These are phyloP conservation scores for Theretra japonica DNA, from an alignment of 2,888 invertebrate genomes.

Conservation along the genomic window DNA sequence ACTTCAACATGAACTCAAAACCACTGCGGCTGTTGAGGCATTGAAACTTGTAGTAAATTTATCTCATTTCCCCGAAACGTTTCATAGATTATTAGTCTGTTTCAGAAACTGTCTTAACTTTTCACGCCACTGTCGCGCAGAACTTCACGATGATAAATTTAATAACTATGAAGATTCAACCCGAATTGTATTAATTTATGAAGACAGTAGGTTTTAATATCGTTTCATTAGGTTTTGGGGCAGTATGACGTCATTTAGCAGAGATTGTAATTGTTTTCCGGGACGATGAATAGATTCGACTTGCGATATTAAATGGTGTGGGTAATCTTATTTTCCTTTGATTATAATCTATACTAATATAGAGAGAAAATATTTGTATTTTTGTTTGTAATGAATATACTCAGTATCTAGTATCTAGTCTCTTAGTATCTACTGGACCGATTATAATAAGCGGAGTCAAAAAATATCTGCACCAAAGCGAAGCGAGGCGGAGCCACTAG, in stretches of 20 bases:
- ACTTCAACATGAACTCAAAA: background rate
- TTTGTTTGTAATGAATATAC: too few relatives aligned
- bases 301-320: too few relatives aligned
- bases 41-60: background rate
- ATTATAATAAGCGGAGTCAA: too few relatives aligned
- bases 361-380: too few relatives aligned
- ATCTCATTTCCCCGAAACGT: background rate
- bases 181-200: background rate
- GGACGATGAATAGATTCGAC: too few relatives aligned
- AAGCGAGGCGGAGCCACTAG: too few relatives aligned
- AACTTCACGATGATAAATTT: constrained; percentile 1
- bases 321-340: too few relatives aligned
- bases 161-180: background rate
- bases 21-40: background rate
- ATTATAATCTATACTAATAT: too few relatives aligned
- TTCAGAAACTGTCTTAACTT: constrained; percentile 1
- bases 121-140: background rate
- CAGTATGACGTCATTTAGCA: background rate
- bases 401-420: too few relatives aligned
- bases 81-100: constrained; percentile 4
- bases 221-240: background rate
- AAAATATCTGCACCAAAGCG: too few relatives aligned
- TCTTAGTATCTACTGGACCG: too few relatives aligned
- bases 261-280: too few relatives aligned
- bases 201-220: background rate